Evolutionary conservation across 1,140 invertebrate species (phyloP).

Genomic region (Piezodorus guildinii): DNA sequence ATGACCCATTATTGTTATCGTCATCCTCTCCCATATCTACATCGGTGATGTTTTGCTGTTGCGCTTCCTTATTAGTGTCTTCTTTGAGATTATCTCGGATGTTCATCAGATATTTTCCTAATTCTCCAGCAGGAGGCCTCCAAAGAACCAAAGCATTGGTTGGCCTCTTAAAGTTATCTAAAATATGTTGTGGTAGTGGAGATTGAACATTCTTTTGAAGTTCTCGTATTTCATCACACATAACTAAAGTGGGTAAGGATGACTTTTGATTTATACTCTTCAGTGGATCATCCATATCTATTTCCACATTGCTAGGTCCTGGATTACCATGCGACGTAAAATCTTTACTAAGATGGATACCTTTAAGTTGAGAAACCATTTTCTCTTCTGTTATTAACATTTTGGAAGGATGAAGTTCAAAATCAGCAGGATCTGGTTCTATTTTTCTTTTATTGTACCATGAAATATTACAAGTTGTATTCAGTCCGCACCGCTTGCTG

Average conservation of each 20-base stretch:
- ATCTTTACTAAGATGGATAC: constrained; percentile 23
- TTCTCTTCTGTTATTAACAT: constrained; percentile 25
- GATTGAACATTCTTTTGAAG: constrained; percentile 6
- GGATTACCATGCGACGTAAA: constrained; percentile 19
- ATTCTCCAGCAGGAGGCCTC: constrained; percentile 17
- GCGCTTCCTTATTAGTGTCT: constrained; percentile 27
- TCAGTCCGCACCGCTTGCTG: background rate
- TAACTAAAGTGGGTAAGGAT: constrained; percentile 12
- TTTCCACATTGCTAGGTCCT: background rate
- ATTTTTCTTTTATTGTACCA: constrained; percentile 12
- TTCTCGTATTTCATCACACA: constrained; percentile 16
- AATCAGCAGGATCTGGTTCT: background rate
- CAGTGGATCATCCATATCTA: background rate
- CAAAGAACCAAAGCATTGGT: constrained; percentile 19
- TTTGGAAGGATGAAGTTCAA: constrained; percentile 19
- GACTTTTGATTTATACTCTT: background rate
- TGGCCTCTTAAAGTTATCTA: constrained; percentile 13
- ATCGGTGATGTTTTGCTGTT: constrained; percentile 31
- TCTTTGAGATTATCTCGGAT: constrained; percentile 22
- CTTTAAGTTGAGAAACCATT: constrained; percentile 24
- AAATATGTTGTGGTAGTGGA: constrained; percentile 5
- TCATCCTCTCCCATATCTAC: constrained; percentile 38
- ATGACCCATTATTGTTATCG: constrained; percentile 34
- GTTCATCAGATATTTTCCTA: constrained; percentile 14
- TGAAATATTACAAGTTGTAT: background rate